These are phyloP conservation scores for Helicoverpa zea DNA, from an alignment of 1,140 invertebrate species.

Conservation along the genomic window DNA sequence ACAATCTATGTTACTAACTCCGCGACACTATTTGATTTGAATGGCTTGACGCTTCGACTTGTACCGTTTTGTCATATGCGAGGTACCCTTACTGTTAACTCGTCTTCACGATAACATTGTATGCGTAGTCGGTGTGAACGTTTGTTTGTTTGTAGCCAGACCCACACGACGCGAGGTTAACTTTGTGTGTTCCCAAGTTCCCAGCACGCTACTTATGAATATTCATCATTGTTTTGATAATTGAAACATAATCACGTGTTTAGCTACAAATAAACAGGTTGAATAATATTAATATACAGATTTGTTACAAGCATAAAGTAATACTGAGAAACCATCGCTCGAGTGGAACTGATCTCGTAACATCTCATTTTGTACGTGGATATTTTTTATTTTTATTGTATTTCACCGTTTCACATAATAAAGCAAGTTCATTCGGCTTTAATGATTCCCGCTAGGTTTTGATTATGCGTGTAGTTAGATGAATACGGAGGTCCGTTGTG, in stretches of 20 bases:
- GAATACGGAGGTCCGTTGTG: conserved; percentile 2
- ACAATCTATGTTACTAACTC: conserved; percentile 47
- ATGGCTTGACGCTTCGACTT: conserved; percentile 52
- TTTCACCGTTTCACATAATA: conserved; percentile 27
- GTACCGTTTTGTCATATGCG: conserved; percentile 27
- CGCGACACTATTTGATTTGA: conserved; percentile 37
- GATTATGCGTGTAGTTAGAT: not conserved
- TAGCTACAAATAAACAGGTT: conserved; percentile 37
- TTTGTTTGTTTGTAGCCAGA: conserved; percentile 33
- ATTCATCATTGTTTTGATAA: conserved; percentile 9
- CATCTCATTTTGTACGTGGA: conserved; percentile 34
- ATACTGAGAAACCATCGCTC: conserved; percentile 40
- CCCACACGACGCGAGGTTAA: not conserved
- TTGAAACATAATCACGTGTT: not conserved
- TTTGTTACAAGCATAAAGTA: conserved; percentile 46
- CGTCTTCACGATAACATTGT: conserved; percentile 35
- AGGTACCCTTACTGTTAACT: conserved; percentile 28
- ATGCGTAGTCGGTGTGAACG: conserved; percentile 22
- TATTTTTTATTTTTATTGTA: conserved; percentile 27
- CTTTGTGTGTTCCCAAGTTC: not conserved
- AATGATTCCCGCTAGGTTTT: conserved; percentile 37
- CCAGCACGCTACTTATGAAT: not conserved
- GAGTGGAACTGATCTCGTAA: conserved; percentile 34
- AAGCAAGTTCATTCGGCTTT: conserved; percentile 22
- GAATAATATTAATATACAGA: conserved; percentile 35